Conservation (phyloP, 2,797 vertebrate genomes). For the Phyllotis vaccarum region DNA sequence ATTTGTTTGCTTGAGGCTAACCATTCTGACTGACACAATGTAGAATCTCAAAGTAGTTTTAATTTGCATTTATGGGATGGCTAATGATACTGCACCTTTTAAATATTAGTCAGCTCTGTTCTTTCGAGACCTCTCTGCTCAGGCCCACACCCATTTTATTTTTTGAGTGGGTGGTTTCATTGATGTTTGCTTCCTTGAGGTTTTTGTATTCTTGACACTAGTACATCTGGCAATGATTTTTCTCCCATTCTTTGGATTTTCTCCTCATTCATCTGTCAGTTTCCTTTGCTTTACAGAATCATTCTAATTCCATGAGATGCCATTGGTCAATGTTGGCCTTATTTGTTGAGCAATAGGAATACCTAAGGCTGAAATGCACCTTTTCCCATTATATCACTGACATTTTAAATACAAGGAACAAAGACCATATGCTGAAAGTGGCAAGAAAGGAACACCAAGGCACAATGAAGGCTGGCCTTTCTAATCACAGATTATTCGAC, state of each 20-base stretch:
- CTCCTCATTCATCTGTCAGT: neutral
- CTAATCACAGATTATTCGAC: neutral
- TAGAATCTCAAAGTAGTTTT: neutral
- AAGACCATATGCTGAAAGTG: neutral
- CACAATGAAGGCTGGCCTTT: neutral
- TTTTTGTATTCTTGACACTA: neutral
- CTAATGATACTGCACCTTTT: neutral
- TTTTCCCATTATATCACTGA: neutral
- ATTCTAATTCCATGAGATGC: neutral
- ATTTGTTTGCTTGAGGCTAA: neutral
- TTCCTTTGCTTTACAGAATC: neutral
- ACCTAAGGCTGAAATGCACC: neutral
- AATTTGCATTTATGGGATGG: neutral
- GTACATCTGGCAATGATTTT: neutral
- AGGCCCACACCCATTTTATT: neutral
- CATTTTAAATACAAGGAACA: neutral
- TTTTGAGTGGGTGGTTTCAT: neutral
- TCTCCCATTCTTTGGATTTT: neutral
- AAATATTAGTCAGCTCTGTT: neutral
- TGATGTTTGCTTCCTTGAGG: neutral
- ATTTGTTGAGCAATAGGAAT: neutral
- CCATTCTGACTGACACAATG: neutral
- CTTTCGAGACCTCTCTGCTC: neutral
- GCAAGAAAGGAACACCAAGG: neutral
- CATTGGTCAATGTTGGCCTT: neutral